Evolutionary conservation across 2,888 invertebrate genomes (phyloP), one percentile per base, ranked within the genome.

Genomic region (Hipparchia semele): DNA sequence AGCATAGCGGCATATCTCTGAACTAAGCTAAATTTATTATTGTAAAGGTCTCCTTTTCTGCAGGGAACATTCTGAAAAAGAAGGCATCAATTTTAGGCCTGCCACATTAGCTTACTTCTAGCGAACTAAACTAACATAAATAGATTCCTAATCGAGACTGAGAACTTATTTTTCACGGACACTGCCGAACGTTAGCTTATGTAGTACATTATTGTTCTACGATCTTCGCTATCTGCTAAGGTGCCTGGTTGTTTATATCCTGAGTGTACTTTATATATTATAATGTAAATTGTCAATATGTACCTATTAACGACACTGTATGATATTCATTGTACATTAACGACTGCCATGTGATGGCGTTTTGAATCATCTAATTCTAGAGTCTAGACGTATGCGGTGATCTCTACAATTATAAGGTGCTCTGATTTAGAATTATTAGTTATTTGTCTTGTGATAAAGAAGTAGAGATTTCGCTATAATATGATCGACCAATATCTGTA

Each of bases 391-490:
- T 88, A 83, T 87, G 89, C 87, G 87, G 90, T 92, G 94, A 94
- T 94, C 92, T 94, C 94, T 94, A 94, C 93, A 92, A 94, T 94
- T 93, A 91, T 92, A 92, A 94, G 94, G 94, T 94, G 94, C 94
- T 94, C 93, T 92, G 90, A 90, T 86, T 88, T 93, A 92, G 91
- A 88, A 89, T 89, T 90, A 91, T 90, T 90, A 87, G 86, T 87
- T 89, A 87, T 87, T 87, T 86, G 87, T 90, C 90, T 89, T 91
- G 92, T 92, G 92, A 92, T 92, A 90, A 86, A 85, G 87, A 83
- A 83, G 81, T 89, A 89, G 85, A 86, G 85, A 87, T 86, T 87
- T 84, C 85, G 88, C 87, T 87, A 85, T 65, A 65, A 85, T 51
- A 64, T 82, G 89, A 88, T 86, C 89, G 91, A 91, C 92, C 92